Evolutionary conservation across 2,113 vertebrate species (phyloP), one percentile per base, ranked within the genome.

Genomic region (Triplophysa siluroides): DNA sequence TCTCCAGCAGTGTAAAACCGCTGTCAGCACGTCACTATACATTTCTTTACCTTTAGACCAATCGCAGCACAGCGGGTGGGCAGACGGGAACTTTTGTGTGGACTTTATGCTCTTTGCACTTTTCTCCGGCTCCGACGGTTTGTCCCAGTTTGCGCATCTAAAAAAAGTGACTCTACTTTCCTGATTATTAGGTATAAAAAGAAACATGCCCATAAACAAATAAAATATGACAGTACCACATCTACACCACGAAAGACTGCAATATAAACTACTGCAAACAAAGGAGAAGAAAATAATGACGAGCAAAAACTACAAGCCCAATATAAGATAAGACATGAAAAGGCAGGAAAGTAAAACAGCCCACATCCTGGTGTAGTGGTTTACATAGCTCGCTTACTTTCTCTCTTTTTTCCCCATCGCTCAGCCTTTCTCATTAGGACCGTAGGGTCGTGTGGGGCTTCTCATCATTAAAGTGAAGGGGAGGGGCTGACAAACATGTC

Each of bases 331-430:
- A 29, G 7, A 81, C 50, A 73, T 73, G 60, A 73, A 84, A 78
- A 76, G 54, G 54, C 45, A 84, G 83, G 83, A 81, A 81, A 77
- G 68, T 60, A 63, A 66, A 78, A 78, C 60, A 71, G 68, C 68
- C 78, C 83, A 84, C 83, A 84, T 84, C 83, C 83, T 84, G 78
- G 68, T 73, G 10, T 56, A 61, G 78, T 74, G 83, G 83, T 85
- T 82, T 63, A 19, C 33, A 38, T 38, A 6, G 33, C 33, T 38
- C 33, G 45, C 21, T 13, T 38, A 33, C 52, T 78, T 8, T 63
- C 54, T 67, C 73, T 84, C 33, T 4, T 29, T 29, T 29, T 29
- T 29, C 71, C 54, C 60, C 45, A 73, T 16, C 43, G 43, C 50
- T 63, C 50, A 33, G 9, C 47, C 38, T 18, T 24, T 72, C 61